Conservation (phyloP, 2,113 vertebrate species). For the Herpetotheres cachinnans region DNA sequence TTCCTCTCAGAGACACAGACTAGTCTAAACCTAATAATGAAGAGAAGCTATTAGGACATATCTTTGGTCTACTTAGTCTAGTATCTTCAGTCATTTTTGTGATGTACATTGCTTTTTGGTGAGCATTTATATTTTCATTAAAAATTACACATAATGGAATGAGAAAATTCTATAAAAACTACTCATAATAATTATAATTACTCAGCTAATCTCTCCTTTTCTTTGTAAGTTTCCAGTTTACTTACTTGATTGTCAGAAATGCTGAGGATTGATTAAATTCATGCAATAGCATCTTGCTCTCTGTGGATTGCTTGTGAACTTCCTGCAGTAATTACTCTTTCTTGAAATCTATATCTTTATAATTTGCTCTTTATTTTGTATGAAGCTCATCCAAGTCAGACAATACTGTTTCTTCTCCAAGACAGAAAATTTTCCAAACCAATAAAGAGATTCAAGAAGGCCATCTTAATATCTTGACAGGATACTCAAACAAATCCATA, state of each 20-base stretch:
- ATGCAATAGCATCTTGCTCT: neutral
- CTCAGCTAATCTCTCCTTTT: neutral
- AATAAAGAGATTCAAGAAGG: neutral
- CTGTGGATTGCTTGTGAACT: neutral
- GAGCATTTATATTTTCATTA: neutral
- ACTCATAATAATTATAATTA: neutral
- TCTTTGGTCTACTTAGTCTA: neutral
- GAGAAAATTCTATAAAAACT: neutral
- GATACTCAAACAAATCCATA: neutral
- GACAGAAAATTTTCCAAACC: neutral
- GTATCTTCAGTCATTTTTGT: neutral
- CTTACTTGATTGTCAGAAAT: neutral
- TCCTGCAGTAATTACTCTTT: neutral
- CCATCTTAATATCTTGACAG: neutral
- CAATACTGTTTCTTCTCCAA: neutral
- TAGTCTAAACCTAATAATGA: neutral
- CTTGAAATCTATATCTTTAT: neutral
- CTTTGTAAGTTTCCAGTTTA: neutral
- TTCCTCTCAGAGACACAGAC: neutral
- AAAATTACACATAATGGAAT: neutral
- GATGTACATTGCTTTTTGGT: neutral
- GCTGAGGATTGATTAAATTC: neutral
- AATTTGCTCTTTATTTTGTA: neutral
- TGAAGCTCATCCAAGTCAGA: neutral
- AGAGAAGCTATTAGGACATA: neutral